phyloP scores from a whole-genome alignment of 2,797 vertebrate species.

The Rhinatrema bivittatum region DNA sequence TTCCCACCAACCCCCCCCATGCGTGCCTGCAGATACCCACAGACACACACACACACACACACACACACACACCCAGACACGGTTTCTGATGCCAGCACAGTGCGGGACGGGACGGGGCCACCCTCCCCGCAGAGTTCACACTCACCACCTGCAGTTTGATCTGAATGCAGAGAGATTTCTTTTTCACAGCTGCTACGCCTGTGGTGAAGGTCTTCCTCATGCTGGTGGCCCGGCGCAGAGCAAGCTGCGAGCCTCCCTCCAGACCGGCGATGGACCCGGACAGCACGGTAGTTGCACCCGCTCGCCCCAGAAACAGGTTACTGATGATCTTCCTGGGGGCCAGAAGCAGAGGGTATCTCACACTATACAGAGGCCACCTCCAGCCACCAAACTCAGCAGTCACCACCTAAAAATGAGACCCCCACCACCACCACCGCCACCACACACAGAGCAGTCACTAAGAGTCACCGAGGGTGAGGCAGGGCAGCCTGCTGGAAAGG shows the following conservation, averaged over 20 bases:
- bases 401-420: too few relatives aligned
- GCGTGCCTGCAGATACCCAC: too few relatives aligned
- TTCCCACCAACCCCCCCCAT: too few relatives aligned
- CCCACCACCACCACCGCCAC: too few relatives aligned
- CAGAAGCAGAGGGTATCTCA: background rate
- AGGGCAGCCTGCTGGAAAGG: rapidly evolving
- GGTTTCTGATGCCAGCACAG: too few relatives aligned
- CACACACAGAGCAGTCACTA: too few relatives aligned
- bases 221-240: conserved; percentile 86
- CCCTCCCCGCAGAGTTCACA: too few relatives aligned
- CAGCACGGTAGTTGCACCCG: conserved; percentile 73
- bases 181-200: conserved; percentile 85
- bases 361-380: rapidly evolving
- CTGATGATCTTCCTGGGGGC: conserved; percentile 85
- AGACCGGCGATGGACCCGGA: conserved; percentile 89
- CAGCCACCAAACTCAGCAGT: too few relatives aligned
- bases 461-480: too few relatives aligned
- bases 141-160: conserved; percentile 97
- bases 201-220: conserved; percentile 97
- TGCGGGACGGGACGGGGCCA: too few relatives aligned
- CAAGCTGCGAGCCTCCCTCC: conserved; percentile 88
- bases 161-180: conserved; percentile 91
- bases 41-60: too few relatives aligned
- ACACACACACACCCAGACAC: too few relatives aligned
- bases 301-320: conserved; percentile 79